Evolutionary conservation across 2,113 vertebrate genomes (phyloP).

Genomic region (Ictalurus punctatus): DNA sequence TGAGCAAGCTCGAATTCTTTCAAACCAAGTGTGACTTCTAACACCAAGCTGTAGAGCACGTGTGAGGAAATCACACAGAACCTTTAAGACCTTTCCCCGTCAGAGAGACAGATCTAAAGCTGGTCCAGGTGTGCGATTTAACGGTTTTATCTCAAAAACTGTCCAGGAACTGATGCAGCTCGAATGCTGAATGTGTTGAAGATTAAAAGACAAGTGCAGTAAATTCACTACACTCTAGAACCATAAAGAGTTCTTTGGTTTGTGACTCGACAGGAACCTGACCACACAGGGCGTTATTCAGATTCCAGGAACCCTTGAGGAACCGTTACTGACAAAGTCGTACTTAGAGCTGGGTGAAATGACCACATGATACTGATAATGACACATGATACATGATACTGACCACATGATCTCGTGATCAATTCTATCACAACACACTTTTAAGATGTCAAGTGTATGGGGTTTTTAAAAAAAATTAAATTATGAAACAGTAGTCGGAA

Average conservation of each 20-base stretch:
- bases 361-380: neutral
- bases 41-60: conserved; percentile 17
- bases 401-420: neutral
- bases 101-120: neutral
- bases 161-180: neutral
- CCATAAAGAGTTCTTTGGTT: neutral
- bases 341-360: neutral
- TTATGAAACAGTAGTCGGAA: neutral
- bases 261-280: neutral
- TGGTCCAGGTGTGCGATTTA: no score
- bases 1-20: conserved; percentile 9
- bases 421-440: no score
- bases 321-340: neutral
- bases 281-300: neutral
- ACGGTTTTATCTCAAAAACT: neutral
- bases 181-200: neutral
- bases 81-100: neutral
- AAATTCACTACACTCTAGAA: neutral
- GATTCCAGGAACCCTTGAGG: neutral
- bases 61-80: conserved; percentile 17
- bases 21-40: conserved; percentile 26
- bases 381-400: no score
- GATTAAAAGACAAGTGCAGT: neutral
- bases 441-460: no score
- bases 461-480: no score